Evolutionary conservation across 2,797 vertebrate genomes (phyloP).

Genomic region (Paguma larvata): DNA sequence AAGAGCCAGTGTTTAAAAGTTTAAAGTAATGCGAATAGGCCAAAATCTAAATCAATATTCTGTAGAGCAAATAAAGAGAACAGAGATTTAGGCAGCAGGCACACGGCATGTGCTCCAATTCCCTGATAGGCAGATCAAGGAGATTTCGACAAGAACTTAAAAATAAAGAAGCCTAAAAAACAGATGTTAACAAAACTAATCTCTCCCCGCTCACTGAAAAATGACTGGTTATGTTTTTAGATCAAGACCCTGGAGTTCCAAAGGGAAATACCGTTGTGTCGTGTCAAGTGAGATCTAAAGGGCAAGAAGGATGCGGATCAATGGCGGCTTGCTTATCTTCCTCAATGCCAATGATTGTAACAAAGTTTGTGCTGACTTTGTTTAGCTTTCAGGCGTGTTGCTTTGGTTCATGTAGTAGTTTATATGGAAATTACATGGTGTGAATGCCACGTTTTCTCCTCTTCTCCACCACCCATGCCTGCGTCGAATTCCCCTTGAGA

Average conservation of each 20-base stretch:
- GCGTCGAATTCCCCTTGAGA: not conserved
- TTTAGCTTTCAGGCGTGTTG: constrained; percentile 40
- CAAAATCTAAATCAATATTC: constrained; percentile 84
- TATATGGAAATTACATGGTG: not conserved
- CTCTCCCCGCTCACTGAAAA: constrained; percentile 60
- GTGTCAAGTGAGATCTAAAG: constrained; percentile 38
- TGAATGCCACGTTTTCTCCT: not conserved
- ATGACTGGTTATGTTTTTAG: constrained; percentile 62
- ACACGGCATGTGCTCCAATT: constrained; percentile 13
- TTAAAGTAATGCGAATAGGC: constrained; percentile 74
- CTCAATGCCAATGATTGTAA: constrained; percentile 8
- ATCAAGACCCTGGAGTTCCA: constrained; percentile 66
- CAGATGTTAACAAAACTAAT: constrained; percentile 72
- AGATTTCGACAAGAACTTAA: constrained; percentile 61
- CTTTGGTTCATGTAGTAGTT: not conserved
- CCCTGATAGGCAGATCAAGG: constrained; percentile 75
- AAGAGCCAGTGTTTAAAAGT: constrained; percentile 64
- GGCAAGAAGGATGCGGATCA: constrained; percentile 51
- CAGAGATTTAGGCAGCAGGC: constrained; percentile 44
- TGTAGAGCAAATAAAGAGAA: constrained; percentile 77
- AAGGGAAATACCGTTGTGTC: constrained; percentile 19
- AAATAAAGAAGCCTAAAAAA: constrained; percentile 68
- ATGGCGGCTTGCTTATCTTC: constrained; percentile 67
- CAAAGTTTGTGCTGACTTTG: constrained; percentile 35
- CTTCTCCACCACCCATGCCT: not conserved